Base-by-base conservation (phyloP, 35 echinoderm and acorn worm species). In the Holothuria glaberrima region DNA sequence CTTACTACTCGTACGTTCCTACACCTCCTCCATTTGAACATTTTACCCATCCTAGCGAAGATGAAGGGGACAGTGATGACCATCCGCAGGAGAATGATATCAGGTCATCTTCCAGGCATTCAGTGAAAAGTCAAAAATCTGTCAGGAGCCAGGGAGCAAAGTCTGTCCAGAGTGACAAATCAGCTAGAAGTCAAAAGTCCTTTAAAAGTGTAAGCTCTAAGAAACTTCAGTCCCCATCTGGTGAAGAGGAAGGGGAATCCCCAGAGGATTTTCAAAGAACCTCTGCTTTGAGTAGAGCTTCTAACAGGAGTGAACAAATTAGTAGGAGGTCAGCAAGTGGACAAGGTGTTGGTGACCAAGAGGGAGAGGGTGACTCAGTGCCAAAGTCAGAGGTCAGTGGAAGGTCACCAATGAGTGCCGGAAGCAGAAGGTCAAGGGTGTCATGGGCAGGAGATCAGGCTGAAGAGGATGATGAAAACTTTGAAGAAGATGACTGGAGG, bases 111-210 rank as follows among this genome's bases (percentile, higher is more conserved):
- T 82, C 79, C n/a, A 82, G 54, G 21, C 29, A 30, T 29, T 82
- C 79, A n/a, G 18, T 50, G 79, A 82, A 48, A 50, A 82, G 79
- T 57, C 48, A 82, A 48, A 56, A 60, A 16, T 82, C 79, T 24
- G 25, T 14, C 48, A 48, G 26, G 24, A 82, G 79, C 29, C 20
- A 57, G 7, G 79, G 79, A 7, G 48, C 54, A 16, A 82, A 60
- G 6, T 82, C 79, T 19, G 26, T 14, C 24, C 21, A 17, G 13
- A 82, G 79, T 57, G 48, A 82, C 17, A 60, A 58, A 29, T 82
- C 79, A 29, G 79, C 3, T 31, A 22, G n/a, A 26, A 60, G 79
- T 59, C 46, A 29, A 56, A 82, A 25, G 30, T 82, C 79, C n/a
- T 16, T 22, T 24, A 57, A 48, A 82, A 27, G 79, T 50, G 41